phyloP scores from a whole-genome alignment of 2,888 invertebrate genomes.

The Coleophora deauratella region DNA sequence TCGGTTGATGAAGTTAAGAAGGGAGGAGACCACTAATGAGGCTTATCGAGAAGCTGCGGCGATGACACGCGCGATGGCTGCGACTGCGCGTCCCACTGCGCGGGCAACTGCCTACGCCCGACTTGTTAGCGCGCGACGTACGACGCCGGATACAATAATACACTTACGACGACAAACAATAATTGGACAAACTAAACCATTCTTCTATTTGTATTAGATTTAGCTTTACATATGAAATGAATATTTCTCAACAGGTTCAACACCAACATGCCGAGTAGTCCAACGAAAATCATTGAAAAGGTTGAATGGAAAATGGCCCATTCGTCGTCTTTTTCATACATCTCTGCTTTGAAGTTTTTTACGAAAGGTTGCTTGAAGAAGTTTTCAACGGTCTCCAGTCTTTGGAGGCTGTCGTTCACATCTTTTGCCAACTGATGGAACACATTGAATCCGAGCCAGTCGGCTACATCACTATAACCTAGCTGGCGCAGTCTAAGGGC shows the following conservation, averaged over 20 bases:
- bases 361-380: slow-evolving; percentile 14
- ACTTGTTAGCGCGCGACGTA: slow-evolving; percentile 39
- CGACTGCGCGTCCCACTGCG: slow-evolving; percentile 29
- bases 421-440: slow-evolving; percentile 71
- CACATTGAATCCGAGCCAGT: slow-evolving; percentile 75
- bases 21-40: slow-evolving; percentile 56
- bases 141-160: slow-evolving; percentile 9
- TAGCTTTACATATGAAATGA: slow-evolving; percentile 1
- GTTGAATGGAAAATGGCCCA: slow-evolving; percentile 38
- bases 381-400: slow-evolving; percentile 6
- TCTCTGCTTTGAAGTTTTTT: background rate
- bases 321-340: slow-evolving; percentile 11
- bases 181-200: background rate
- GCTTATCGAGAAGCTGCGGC: slow-evolving; percentile 44
- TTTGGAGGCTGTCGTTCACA: slow-evolving; percentile 36
- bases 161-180: too few species aligned
- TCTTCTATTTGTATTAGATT: background rate
- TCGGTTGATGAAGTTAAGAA: slow-evolving; percentile 54
- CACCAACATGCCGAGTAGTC: slow-evolving; percentile 20
- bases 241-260: slow-evolving; percentile 21
- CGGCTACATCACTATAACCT: slow-evolving; percentile 69
- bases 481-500: slow-evolving; percentile 74
- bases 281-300: slow-evolving; percentile 26
- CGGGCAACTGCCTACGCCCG: slow-evolving; percentile 24
- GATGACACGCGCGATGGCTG: slow-evolving; percentile 62